Base-by-base conservation (phyloP, 2,797 vertebrate species). In the Scleropages formosus region DNA sequence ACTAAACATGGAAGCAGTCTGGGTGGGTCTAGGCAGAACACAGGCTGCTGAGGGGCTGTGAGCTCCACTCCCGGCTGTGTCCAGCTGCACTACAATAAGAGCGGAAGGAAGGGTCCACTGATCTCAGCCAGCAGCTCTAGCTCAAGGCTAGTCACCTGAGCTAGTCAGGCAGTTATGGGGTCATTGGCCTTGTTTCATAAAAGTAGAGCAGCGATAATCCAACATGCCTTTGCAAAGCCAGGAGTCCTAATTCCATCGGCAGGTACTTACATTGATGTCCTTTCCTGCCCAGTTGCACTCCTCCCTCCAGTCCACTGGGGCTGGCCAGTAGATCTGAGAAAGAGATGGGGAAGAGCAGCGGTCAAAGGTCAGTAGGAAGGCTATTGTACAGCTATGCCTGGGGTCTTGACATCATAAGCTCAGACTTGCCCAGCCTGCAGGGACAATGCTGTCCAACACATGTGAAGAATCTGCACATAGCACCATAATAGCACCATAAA, bases 261-360 rank as follows among this genome's bases (percentile, higher is more conserved):
- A 62, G 58, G 24, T 51, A 95, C 96, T 96, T 88, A 99, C 97
- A 0, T 94, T 95, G 83, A 98, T 97, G 78, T 98, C 97, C 84
- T 99, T 99, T 73, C 97, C 97, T 0, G 97, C 97, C 96, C 97
- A 98, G 90, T 98, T 98, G 81, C 97, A 99, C 84, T 99, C 96
- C 84, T 99, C 97, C 77, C 97, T 94, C 97, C 96, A 98, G 80
- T 99, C 96, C 70, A 98, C 97, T 0, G 93, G 96, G 0, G 97
- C 97, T 0, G 96, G 95, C 97, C 97, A 99, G 83, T 95, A 94
- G 85, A 99, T 95, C 97, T 99, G 88, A 0, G 39, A 82, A 72
- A 74, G 61, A 78, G 65, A 63, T 77, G 27, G 22, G 72, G 60
- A 61, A 60, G 24, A n/a, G 13, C 20, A 72, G 16, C 22, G 78